Conservation (phyloP, 2,113 vertebrate species). For the Rana temporaria region DNA sequence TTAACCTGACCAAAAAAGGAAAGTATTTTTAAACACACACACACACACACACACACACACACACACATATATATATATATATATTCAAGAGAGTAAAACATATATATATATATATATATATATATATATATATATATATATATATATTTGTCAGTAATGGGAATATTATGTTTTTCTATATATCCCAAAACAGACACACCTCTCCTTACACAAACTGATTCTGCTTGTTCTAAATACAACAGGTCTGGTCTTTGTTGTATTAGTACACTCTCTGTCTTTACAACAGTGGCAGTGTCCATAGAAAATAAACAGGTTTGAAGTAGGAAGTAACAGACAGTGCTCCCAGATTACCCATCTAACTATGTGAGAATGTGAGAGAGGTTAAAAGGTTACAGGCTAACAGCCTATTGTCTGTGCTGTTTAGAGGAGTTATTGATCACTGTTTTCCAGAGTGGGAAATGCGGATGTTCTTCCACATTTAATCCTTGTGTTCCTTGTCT, state of each 20-base stretch:
- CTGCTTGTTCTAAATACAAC: conserved; percentile 6
- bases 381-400: conserved; percentile 64
- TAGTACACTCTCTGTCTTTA: conserved; percentile 35
- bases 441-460: conserved; percentile 40
- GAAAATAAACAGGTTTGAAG: conserved; percentile 64
- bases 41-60: too few relatives aligned
- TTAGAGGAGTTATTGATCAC: conserved; percentile 51
- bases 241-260: conserved; percentile 16
- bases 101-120: too few relatives aligned
- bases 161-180: background rate
- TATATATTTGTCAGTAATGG: background rate
- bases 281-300: conserved; percentile 55
- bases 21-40: too few relatives aligned
- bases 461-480: conserved; percentile 49
- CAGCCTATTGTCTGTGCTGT: conserved; percentile 55
- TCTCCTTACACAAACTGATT: conserved; percentile 6
- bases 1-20: too few relatives aligned
- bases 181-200: background rate
- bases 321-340: conserved; percentile 60
- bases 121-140: too few relatives aligned
- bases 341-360: conserved; percentile 54
- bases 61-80: too few relatives aligned
- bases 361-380: conserved; percentile 62
- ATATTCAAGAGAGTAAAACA: too few relatives aligned
- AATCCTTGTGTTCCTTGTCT: background rate